Conservation (phyloP, 2,113 vertebrate species). For the Eulemur rufifrons region DNA sequence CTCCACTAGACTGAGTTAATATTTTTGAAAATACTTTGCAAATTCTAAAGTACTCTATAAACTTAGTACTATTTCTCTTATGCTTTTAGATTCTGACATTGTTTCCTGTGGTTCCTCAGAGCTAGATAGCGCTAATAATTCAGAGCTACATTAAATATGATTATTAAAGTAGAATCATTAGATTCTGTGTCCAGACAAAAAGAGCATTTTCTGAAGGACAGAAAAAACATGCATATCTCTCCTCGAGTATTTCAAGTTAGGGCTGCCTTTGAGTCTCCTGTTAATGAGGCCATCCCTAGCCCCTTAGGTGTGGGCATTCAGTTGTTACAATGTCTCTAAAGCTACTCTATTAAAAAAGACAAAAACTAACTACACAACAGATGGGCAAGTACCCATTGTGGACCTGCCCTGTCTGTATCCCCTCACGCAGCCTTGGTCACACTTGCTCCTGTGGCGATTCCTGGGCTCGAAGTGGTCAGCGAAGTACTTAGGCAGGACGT, state of each 20-base stretch:
- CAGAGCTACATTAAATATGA: background rate
- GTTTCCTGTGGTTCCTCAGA: background rate
- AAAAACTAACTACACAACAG: background rate
- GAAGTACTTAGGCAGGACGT: background rate
- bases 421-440: fast-evolving
- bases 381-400: constrained; percentile 49
- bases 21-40: background rate
- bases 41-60: background rate
- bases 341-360: background rate
- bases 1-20: background rate
- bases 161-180: background rate
- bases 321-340: constrained; percentile 23
- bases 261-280: background rate
- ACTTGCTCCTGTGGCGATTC: background rate
- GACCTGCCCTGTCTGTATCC: background rate
- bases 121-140: background rate
- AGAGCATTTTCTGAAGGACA: background rate
- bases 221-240: background rate
- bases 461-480: background rate
- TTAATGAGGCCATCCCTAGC: background rate
- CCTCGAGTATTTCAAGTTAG: background rate
- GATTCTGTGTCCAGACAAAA: background rate
- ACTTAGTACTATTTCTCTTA: background rate
- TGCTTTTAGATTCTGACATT: background rate
- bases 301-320: background rate